These are phyloP conservation scores for Drosophila kikkawai DNA, from an alignment of 1,140 invertebrate genomes.

Conservation along the genomic window DNA sequence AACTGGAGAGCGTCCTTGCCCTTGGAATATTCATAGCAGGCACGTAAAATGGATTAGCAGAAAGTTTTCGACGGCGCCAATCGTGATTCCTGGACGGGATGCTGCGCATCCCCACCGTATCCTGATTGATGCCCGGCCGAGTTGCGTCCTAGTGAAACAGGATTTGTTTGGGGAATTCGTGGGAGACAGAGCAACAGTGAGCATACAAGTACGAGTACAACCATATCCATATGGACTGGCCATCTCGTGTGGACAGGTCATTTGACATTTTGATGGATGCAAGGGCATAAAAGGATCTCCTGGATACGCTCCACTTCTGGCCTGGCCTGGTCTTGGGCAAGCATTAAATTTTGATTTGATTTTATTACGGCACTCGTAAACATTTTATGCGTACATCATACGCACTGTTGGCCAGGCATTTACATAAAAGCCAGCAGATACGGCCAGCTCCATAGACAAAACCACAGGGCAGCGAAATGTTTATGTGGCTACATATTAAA, in stretches of 20 bases:
- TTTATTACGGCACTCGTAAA: conserved; percentile 76
- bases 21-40: conserved; percentile 43
- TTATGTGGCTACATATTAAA: conserved; percentile 74
- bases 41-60: conserved; percentile 51
- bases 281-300: conserved; percentile 53
- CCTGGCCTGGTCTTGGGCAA: conserved; percentile 12
- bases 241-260: conserved; percentile 67
- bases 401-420: conserved; percentile 68
- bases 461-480: conserved; percentile 58
- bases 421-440: conserved; percentile 60
- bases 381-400: conserved; percentile 78
- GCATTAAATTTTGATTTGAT: conserved; percentile 81
- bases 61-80: conserved; percentile 27
- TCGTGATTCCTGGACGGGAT: conserved; percentile 28
- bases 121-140: conserved; percentile 38
- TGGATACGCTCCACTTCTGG: conserved; percentile 17
- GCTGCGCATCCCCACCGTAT: conserved; percentile 23
- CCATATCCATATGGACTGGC: conserved; percentile 35
- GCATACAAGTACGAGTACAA: conserved; percentile 7
- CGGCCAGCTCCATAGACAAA: conserved; percentile 48
- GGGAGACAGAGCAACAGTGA: neutral
- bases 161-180: neutral
- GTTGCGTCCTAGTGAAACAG: conserved; percentile 6
- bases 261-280: conserved; percentile 82
- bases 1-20: conserved; percentile 33